These are phyloP conservation scores for Larimichthys polyactis DNA, from an alignment of 2,113 vertebrate species.

Conservation along the genomic window DNA sequence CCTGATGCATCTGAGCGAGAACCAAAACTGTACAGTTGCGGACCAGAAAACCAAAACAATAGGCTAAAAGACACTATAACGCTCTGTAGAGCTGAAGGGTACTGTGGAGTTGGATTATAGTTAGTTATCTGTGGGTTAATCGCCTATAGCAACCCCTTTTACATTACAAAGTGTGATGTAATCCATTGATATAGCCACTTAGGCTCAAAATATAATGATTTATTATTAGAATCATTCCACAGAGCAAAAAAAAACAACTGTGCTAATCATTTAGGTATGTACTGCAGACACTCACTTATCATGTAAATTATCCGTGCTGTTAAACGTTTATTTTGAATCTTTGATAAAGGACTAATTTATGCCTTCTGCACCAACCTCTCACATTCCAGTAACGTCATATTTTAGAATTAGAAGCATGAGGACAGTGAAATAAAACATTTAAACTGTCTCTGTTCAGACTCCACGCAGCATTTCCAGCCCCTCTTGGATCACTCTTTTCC, in stretches of 20 bases:
- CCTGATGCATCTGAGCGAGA: too few species aligned
- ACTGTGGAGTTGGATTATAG: too few species aligned
- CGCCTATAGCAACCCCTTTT: too few species aligned
- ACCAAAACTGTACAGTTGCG: too few species aligned
- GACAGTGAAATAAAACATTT: constrained; percentile 3
- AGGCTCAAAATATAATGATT: background rate
- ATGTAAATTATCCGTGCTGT: background rate
- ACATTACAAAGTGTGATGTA: too few species aligned
- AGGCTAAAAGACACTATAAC: background rate
- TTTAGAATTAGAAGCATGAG: constrained; percentile 31
- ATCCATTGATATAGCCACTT: background rate
- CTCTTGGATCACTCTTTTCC: constrained; percentile 53
- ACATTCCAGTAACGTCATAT: constrained; percentile 15
- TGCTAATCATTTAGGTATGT: background rate
- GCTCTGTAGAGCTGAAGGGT: background rate
- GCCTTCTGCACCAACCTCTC: background rate
- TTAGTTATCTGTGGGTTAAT: too few species aligned
- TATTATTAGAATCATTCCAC: background rate
- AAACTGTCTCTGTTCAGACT: background rate
- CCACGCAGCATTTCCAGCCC: background rate
- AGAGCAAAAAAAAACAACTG: background rate
- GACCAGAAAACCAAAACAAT: too few species aligned
- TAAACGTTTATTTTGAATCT: background rate
- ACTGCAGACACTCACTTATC: background rate
- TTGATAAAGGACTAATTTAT: background rate